Base-by-base conservation (phyloP, 1,140 invertebrate genomes). In the Procambarus clarkii region DNA sequence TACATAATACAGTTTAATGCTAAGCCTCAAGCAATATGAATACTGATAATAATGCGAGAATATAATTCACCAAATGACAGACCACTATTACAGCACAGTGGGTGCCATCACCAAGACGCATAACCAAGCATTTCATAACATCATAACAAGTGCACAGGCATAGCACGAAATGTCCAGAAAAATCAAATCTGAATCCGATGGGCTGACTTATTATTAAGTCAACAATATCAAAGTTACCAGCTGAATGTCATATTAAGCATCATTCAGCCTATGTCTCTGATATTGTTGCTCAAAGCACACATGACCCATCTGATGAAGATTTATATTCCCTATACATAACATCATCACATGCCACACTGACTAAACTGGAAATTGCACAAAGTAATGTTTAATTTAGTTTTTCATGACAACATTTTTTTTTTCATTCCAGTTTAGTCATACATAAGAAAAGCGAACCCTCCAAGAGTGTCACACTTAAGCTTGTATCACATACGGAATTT, bases 51-150 rank as follows among this genome's bases (percentile, higher is more conserved):
- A 24, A 60, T 82, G 50, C 34, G 60, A 34, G 18, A 58, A 76
- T 48, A 85, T 24, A 60, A 34, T 82, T 48, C 46, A 82, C 9
- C 13, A 80, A 80, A 60, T 58, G 50, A 82, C 54, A 82, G 50
- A 24, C 46, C 48, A 54, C 18, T 24, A 24, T 34, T 4, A 58
- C 13, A 58, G 5, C 80, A 82, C 8, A 24, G 13, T 54, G 34
- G 48, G 24, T 58, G 48, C 24, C 54, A 24, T 82, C 50, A 58
- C 80, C 80, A 58, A 46, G n/a, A 82, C 5, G 58, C 80, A 82
- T 82, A 82, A 82, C 80, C 48, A 79, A 82, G 80, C 80, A 82
- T 64, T 18, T 64, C 60, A 64, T 64, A 64, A 18, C 60, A 64
- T 64, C 54, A 82, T 82, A 21, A 60, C 44, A 48, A n/a, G 78